phyloP scores from a whole-genome alignment of 1,140 invertebrate species.

The Rhagoletis zephyria region DNA sequence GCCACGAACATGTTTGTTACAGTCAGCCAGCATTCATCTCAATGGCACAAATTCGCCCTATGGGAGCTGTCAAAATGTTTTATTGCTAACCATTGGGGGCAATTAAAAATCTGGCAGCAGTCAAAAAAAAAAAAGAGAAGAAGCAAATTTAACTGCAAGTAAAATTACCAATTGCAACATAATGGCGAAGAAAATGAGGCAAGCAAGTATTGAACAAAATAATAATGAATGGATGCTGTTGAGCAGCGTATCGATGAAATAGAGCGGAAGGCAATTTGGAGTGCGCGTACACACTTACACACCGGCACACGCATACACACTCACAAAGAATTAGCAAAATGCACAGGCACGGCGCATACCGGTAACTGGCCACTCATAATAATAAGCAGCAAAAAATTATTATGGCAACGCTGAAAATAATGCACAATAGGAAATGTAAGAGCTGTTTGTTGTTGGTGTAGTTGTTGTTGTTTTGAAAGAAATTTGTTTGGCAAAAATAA shows the following conservation, averaged over 20 bases:
- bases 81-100: constrained; percentile 2
- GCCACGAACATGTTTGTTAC: neutral
- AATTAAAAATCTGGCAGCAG: constrained; percentile 35
- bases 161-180: constrained; percentile 38
- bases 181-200: constrained; percentile 8
- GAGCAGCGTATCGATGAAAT: constrained; percentile 42
- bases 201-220: neutral
- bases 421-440: no score
- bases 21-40: neutral
- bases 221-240: neutral
- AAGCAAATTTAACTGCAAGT: constrained; percentile 18
- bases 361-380: no score
- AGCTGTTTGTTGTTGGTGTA: no score
- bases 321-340: no score
- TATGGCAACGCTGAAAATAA: no score
- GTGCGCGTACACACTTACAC: neutral
- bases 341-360: no score
- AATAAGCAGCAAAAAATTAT: no score
- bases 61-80: constrained; percentile 30
- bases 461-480: no score
- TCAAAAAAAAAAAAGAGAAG: neutral
- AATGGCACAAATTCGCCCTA: constrained; percentile 6
- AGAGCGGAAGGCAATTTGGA: constrained; percentile 38
- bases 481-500: no score
- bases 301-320: no score